Percentiles rank a stretch among this genome's conserved stretches.
These are phyloP conservation scores for Lamellibrachia luymesi DNA, from an alignment of 1,140 invertebrate genomes.

Conservation along the genomic window DNA sequence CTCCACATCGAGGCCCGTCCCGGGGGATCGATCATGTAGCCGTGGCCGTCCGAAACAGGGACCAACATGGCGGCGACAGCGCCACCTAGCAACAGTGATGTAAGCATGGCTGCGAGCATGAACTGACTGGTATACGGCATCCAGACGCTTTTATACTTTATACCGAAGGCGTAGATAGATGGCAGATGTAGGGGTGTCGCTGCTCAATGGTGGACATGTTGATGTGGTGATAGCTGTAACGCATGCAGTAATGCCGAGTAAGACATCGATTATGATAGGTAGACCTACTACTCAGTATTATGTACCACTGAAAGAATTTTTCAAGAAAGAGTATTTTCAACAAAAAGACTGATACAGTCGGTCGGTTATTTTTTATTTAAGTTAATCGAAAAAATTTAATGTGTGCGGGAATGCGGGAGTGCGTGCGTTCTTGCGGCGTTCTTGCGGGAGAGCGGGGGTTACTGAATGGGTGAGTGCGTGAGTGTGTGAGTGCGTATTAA, in stretches of 20 bases:
- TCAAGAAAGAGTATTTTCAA: no score
- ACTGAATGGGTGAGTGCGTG: no score
- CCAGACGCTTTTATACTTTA: not conserved
- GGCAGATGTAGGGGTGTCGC: not conserved
- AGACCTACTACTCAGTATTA: not conserved
- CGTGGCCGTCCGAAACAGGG: conserved; percentile 60
- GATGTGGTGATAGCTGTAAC: not conserved
- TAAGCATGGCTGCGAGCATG: not conserved
- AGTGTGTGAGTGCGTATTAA: no score
- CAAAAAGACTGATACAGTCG: no score
- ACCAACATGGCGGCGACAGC: not conserved
- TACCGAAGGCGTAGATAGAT: not conserved
- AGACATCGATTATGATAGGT: not conserved
- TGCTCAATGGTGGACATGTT: not conserved
- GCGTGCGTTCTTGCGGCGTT: no score
- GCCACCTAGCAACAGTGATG: not conserved
- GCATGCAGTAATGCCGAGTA: not conserved
- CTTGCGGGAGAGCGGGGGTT: no score
- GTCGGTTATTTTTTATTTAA: no score
- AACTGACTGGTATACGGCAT: not conserved
- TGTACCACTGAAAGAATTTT: not conserved
- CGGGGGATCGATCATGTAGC: conserved; percentile 79
- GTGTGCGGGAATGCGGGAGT: no score
- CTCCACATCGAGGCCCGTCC: conserved; percentile 81
- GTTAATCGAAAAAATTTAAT: no score